These are phyloP conservation scores for Nanorana parkeri DNA, from an alignment of 2,113 vertebrate species.

Conservation along the genomic window DNA sequence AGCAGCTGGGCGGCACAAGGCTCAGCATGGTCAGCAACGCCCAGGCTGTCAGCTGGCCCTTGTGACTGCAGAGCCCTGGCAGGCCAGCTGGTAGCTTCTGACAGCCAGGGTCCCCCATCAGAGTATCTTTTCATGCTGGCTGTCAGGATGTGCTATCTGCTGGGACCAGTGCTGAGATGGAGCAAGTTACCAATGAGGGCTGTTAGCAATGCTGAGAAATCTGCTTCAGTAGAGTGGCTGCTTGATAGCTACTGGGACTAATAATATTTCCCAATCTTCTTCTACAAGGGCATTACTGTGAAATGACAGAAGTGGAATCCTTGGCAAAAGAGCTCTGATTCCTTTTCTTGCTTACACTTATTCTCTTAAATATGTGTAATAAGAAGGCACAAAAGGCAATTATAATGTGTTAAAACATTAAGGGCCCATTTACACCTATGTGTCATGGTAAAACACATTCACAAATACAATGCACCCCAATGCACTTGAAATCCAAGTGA, in stretches of 20 bases:
- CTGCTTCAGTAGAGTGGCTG: conserved; percentile 67
- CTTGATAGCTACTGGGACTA: conserved; percentile 60
- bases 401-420: too few species aligned
- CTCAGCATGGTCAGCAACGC: conserved; percentile 82
- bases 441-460: too few species aligned
- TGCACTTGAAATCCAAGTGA: too few species aligned
- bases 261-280: conserved; percentile 59
- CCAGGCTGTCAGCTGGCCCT: conserved; percentile 85
- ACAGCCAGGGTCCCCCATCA: conserved; percentile 79
- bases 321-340: neutral
- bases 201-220: conserved; percentile 72
- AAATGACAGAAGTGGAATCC: too few species aligned
- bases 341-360: neutral
- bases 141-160: conserved; percentile 80
- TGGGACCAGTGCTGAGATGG: conserved; percentile 74
- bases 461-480: too few species aligned
- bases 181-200: conserved; percentile 75
- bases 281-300: conserved; percentile 60
- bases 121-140: conserved; percentile 77
- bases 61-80: conserved; percentile 77
- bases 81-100: conserved; percentile 87
- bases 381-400: too few species aligned
- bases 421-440: too few species aligned
- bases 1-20: conserved; percentile 93
- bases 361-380: too few species aligned